A percentile compares a stretch with the other conserved stretches of the same genome.
Conservation (phyloP, 2,113 vertebrate species). For the Chamaea fasciata region DNA sequence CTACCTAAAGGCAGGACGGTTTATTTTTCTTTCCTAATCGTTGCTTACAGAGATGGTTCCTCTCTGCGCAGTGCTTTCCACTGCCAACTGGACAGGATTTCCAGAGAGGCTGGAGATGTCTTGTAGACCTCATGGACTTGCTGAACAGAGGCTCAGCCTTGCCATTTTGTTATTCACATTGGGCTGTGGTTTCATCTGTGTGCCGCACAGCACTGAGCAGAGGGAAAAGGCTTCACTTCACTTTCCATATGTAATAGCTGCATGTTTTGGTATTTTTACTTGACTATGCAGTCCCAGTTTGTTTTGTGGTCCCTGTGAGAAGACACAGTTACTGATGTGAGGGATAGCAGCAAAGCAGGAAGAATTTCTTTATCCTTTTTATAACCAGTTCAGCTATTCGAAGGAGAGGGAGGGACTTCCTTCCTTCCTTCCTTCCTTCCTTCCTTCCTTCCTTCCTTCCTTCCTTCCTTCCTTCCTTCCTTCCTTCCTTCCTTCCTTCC, state of each 20-base stretch:
- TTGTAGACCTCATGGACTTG: background rate
- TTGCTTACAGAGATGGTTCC: background rate
- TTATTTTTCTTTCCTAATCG: background rate
- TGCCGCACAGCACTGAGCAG: background rate
- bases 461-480: too few species aligned
- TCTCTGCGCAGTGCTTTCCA: background rate
- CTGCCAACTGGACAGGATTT: background rate
- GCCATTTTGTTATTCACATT: fast-evolving
- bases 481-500: too few species aligned
- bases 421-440: too few species aligned
- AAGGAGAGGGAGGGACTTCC: background rate
- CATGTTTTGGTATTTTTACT: background rate
- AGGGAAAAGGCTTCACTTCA: background rate
- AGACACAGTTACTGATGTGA: background rate
- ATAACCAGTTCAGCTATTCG: background rate
- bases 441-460: too few species aligned
- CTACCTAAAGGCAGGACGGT: background rate
- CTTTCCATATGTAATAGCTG: background rate
- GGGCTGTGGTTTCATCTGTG: background rate
- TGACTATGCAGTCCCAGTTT: background rate
- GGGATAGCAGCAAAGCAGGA: background rate
- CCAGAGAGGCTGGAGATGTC: background rate
- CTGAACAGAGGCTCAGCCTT: background rate
- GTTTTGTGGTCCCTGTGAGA: background rate
- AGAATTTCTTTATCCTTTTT: background rate